These are phyloP conservation scores for Tyrophagus putrescentiae DNA, from an alignment of 1,140 invertebrate species.

Conservation along the genomic window DNA sequence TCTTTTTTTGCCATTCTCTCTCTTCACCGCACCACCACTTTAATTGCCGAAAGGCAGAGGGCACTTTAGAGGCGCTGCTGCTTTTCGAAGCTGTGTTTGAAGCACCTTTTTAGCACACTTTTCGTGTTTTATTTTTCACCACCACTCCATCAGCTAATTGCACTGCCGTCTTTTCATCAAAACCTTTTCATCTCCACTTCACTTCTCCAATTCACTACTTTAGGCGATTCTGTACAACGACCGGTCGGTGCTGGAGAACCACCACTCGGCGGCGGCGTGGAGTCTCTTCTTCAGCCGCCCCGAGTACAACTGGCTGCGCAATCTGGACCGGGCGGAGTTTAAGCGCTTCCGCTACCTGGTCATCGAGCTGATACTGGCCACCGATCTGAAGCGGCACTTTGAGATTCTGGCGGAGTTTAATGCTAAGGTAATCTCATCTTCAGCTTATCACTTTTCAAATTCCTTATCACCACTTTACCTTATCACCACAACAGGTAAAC, in stretches of 20 bases:
- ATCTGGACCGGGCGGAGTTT: slow-evolving; percentile 70
- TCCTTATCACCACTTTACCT: background rate
- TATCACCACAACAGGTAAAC: slow-evolving; percentile 22
- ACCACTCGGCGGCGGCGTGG: slow-evolving; percentile 87
- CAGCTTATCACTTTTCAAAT: slow-evolving; percentile 1
- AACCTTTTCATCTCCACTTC: too few relatives aligned
- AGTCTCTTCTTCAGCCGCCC: slow-evolving; percentile 60
- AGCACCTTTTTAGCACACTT: too few relatives aligned
- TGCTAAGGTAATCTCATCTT: slow-evolving; percentile 30
- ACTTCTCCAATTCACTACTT: too few relatives aligned
- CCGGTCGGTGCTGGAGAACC: slow-evolving; percentile 81
- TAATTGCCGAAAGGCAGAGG: too few relatives aligned
- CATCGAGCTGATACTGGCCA: slow-evolving; percentile 87
- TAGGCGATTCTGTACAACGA: slow-evolving; percentile 79
- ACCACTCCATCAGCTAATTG: too few relatives aligned
- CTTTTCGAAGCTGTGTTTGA: too few relatives aligned
- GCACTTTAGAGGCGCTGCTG: too few relatives aligned
- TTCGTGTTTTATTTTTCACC: too few relatives aligned
- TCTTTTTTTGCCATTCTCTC: too few relatives aligned
- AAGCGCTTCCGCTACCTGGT: slow-evolving; percentile 62
- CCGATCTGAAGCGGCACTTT: slow-evolving; percentile 92
- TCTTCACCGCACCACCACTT: too few relatives aligned
- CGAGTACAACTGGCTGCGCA: slow-evolving; percentile 33
- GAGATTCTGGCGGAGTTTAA: slow-evolving; percentile 83
- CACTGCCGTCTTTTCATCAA: too few relatives aligned